These are phyloP conservation scores for Lamellibrachia satsuma DNA, from an alignment of 2,888 invertebrate species.

Conservation along the genomic window DNA sequence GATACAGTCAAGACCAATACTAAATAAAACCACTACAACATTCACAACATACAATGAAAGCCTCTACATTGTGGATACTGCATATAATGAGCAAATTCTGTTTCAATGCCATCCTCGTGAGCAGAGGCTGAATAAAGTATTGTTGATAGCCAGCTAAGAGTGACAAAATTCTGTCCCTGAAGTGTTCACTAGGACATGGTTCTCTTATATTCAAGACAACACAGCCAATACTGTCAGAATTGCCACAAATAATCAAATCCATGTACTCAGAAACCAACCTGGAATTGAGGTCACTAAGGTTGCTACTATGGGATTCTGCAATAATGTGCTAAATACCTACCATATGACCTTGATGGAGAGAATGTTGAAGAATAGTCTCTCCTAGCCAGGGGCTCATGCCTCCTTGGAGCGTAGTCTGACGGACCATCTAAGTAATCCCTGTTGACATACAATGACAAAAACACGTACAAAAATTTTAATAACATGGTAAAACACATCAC, in stretches of 20 bases:
- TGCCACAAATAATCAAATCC: too few species aligned
- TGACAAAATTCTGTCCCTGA: too few species aligned
- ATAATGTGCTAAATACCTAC: neutral
- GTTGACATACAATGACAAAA: neutral
- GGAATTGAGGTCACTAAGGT: too few species aligned
- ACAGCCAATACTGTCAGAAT: too few species aligned
- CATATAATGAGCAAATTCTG: neutral
- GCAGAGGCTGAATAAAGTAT: too few species aligned
- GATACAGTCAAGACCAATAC: neutral
- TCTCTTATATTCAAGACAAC: too few species aligned
- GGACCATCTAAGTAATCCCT: neutral
- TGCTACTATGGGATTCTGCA: too few species aligned
- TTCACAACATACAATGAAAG: neutral
- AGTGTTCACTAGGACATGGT: too few species aligned
- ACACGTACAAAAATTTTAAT: neutral
- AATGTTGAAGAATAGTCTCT: slow-evolving; percentile 6
- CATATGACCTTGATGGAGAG: neutral
- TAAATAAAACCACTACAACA: neutral
- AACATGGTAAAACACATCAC: too few species aligned
- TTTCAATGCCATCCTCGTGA: too few species aligned
- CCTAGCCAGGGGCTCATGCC: neutral
- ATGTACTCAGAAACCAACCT: too few species aligned
- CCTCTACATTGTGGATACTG: neutral
- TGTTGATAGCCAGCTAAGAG: too few species aligned
- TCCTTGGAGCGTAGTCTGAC: neutral